Base-by-base conservation (phyloP, 2,888 invertebrate species). In the Abscondita cerata region DNA sequence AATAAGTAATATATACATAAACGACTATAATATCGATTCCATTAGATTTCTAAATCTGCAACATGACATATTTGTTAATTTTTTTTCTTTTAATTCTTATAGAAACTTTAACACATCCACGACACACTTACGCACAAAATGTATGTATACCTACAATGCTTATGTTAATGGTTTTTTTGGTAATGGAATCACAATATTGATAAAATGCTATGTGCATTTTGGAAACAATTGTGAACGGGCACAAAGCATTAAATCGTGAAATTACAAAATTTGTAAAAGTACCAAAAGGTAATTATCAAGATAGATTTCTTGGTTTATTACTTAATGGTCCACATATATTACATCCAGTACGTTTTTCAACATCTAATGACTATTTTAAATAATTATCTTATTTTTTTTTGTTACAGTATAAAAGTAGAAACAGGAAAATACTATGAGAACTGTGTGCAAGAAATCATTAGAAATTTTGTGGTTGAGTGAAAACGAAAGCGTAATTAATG, bases 251-350 rank as follows among this genome's bases (percentile, higher is more conserved):
- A 44, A 16, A 55, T 55, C 51, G 13, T 38, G 51, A 46, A 47
- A 4, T 48, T 48, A 19, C 20, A 47, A 47, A 47, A 36, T 38
- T 53, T 33, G 56, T 52, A 61, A 56, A 61, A 54, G 55, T 56
- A 61, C 52, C 52, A 54, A 62, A 62, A 57, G 41, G 33, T 46
- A 53, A 50, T 40, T 41, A 34, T 50, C 15, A 46, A 25, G 52
- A n/a, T 52, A 52, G 44, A 60, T 33, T 62, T 55, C 51, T 52
- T 38, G 53, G 52, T 52, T 56, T 50, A 48, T 61, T 62, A 62
- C 52, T 67, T 66, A 69, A 70, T 76, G 77, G 77, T 77, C 77
- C 77, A 75, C 77, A 75, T 68, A 73, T 73, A 75, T 75, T 75
- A 69, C 73, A 72, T 67, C 72, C 73, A 75, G 72, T 74, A 73